Base-by-base conservation (phyloP, 2,888 invertebrate species). In the Electrophaes corylata region DNA sequence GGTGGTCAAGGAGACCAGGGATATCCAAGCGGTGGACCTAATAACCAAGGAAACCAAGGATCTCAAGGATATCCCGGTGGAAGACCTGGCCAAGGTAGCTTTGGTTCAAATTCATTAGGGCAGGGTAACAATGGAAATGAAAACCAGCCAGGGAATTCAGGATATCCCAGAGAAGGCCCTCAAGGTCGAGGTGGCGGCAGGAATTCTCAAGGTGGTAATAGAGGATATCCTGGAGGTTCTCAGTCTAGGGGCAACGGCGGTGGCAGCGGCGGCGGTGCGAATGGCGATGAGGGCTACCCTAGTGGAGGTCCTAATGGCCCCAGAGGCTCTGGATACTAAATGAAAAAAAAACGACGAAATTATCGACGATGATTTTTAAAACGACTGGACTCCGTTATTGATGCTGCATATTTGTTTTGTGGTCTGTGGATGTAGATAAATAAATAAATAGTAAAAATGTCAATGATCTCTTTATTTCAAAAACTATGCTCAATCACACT, bases 251-350 rank as follows among this genome's bases (percentile, higher is more conserved):
- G n/a, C n/a, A n/a, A n/a, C n/a, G 26, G 26, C 26, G 12, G 20
- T 2, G 10, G 18, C 11, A 55, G 65, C 16, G 65, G 65, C 10
- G 54, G 64, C n/a, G 57, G 57, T 5, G 72, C 45, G 3, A 49
- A 44, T 33, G 79, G 75, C 4, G 75, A 78, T 16, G 80, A 86
- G 19, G 90, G 90, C 0, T 90, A 90, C 56, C 86, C 90, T 0
- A 86, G 85, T 20, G 90, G 91, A 39, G 86, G 84, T 8, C 91
- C 91, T 0, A 78, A 71, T 48, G 91, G 91, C 1, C 83, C 76
- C 1, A 75, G 86, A 50, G 91, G 91, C n/a, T 85, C 90, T 2
- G 91, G 91, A 51, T 91, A 84, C 67, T 91, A 65, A 83, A 43
- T n/a, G 6, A n/a, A n/a, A n/a, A n/a, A n/a, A n/a, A n/a, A n/a